phyloP scores from a whole-genome alignment of 1,140 invertebrate genomes.

The Drosophila lowei region DNA sequence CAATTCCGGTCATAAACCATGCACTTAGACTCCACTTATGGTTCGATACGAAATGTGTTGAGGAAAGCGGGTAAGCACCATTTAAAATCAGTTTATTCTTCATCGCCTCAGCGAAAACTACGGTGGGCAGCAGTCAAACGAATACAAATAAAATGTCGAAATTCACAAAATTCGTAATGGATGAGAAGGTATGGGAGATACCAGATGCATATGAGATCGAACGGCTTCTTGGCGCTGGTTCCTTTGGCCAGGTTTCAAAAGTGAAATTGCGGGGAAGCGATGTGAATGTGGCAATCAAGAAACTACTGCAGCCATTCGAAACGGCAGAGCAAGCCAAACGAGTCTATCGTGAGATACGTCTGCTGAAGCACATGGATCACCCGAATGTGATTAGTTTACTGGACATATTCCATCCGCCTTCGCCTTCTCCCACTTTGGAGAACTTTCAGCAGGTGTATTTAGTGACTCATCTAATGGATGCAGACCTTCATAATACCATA shows the following conservation, averaged over 20 bases:
- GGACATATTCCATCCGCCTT: slow-evolving; percentile 96
- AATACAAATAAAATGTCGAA: slow-evolving; percentile 1
- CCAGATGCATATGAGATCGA: slow-evolving; percentile 95
- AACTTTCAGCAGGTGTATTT: slow-evolving; percentile 96
- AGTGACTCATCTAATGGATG: slow-evolving; percentile 98
- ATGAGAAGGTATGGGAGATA: slow-evolving; percentile 97
- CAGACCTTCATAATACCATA: slow-evolving; percentile 98
- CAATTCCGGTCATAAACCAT: slow-evolving; percentile 3
- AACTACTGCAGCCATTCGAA: slow-evolving; percentile 97
- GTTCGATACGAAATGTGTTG: neutral
- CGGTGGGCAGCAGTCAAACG: neutral
- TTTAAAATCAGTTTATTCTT: slow-evolving; percentile 2
- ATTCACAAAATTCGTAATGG: slow-evolving; percentile 90
- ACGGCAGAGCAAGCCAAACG: slow-evolving; percentile 99
- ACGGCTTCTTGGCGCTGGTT: slow-evolving; percentile 95
- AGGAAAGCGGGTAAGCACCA: neutral
- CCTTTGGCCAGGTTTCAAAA: slow-evolving; percentile 98
- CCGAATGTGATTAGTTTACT: slow-evolving; percentile 97
- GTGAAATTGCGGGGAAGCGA: slow-evolving; percentile 88
- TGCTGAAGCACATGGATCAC: slow-evolving; percentile 99
- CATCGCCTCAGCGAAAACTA: neutral
- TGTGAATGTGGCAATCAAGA: slow-evolving; percentile 98
- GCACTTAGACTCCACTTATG: neutral
- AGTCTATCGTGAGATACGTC: slow-evolving; percentile 97
- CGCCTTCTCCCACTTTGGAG: slow-evolving; percentile 85